Conservation (phyloP, 2,888 invertebrate genomes). For the Drosophila nr. perissopoda region DNA sequence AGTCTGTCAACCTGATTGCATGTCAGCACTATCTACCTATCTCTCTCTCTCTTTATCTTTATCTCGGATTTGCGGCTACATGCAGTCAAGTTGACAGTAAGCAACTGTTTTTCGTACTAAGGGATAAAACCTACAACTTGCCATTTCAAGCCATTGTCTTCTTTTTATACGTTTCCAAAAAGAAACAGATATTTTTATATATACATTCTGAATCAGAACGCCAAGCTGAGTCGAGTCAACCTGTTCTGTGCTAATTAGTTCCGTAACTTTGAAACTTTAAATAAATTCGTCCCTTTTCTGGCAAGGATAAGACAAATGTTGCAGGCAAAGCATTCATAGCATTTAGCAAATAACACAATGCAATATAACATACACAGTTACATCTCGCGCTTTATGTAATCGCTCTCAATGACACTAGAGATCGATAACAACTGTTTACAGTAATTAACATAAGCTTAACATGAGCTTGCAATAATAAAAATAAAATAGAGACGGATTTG, state of each 20-base stretch:
- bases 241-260: neutral
- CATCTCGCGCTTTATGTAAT: neutral
- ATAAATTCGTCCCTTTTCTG: neutral
- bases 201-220: neutral
- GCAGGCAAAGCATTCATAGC: neutral
- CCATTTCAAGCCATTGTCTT: neutral
- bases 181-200: neutral
- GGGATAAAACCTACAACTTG: slow-evolving; percentile 25
- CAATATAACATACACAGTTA: neutral
- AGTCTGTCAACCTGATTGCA: slow-evolving; percentile 78
- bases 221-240: neutral
- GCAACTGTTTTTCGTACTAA: slow-evolving; percentile 37
- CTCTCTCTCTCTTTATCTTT: neutral
- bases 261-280: neutral
- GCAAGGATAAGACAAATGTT: neutral
- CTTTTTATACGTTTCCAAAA: neutral
- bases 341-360: neutral
- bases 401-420: neutral
- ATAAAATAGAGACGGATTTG: neutral
- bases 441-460: neutral
- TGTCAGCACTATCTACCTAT: slow-evolving; percentile 49
- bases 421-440: neutral
- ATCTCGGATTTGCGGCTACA: slow-evolving; percentile 52
- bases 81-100: slow-evolving; percentile 50
- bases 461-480: neutral